phyloP scores from a whole-genome alignment of 2,888 invertebrate species.

The Drosophila tanythrix region DNA sequence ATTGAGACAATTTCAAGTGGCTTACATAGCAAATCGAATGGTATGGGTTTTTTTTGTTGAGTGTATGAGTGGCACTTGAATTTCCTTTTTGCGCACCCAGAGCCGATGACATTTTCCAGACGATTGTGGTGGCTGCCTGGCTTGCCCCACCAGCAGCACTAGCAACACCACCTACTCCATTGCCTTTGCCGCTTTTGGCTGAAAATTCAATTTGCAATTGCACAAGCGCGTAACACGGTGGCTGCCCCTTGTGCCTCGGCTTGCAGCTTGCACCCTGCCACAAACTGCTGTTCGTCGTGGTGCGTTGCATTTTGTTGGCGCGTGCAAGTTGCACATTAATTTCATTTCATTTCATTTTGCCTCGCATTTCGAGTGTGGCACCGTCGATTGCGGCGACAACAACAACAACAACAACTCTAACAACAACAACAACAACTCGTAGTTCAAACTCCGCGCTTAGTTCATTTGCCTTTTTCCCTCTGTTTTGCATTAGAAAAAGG shows the following conservation, averaged over 20 bases:
- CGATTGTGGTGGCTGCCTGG: conserved; percentile 18
- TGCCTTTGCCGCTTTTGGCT: conserved; percentile 27
- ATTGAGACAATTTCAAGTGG: not conserved
- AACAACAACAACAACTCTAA: conserved; percentile 27
- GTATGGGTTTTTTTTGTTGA: not conserved
- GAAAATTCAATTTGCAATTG: conserved; percentile 79
- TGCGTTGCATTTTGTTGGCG: conserved; percentile 66
- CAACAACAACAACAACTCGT: conserved; percentile 43
- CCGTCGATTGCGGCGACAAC: conserved; percentile 67
- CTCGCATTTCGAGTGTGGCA: conserved; percentile 79
- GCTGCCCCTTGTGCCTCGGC: conserved; percentile 15
- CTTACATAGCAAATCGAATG: not conserved
- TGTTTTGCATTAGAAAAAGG: conserved; percentile 75
- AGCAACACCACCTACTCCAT: not conserved
- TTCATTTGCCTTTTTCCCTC: conserved; percentile 76
- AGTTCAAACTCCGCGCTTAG: conserved; percentile 81
- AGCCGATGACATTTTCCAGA: conserved; percentile 78
- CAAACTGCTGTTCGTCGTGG: conserved; percentile 21
- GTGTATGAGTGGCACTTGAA: conserved; percentile 53
- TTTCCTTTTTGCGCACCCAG: conserved; percentile 49
- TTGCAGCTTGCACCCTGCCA: not conserved
- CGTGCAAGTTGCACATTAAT: conserved; percentile 81
- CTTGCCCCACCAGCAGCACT: not conserved
- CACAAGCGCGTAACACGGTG: conserved; percentile 78
- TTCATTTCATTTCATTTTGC: conserved; percentile 75